Evolutionary conservation across 1,140 invertebrate species (phyloP).

Genomic region (Melipona quadrifasciata): DNA sequence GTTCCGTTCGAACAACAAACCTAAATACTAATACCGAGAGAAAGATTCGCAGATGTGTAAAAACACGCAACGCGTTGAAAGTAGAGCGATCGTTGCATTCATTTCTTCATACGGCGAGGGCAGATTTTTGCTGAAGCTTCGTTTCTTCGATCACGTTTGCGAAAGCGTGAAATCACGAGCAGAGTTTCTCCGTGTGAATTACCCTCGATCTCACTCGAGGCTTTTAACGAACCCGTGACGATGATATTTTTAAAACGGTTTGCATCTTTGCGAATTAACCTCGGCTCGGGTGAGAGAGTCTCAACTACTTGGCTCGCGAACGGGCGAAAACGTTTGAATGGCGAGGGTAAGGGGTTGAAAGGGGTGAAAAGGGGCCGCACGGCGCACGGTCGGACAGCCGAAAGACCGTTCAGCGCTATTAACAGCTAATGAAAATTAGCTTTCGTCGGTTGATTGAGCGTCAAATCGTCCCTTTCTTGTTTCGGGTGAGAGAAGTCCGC

Average conservation of each 20-base stretch:
- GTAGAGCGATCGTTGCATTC: too few species aligned
- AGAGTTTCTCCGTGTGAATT: not conserved
- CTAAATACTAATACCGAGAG: too few species aligned
- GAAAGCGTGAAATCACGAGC: too few species aligned
- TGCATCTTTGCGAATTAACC: constrained; percentile 29
- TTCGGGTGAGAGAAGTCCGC: constrained; percentile 74
- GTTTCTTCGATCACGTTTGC: too few species aligned
- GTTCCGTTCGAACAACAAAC: not conserved
- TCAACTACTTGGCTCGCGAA: constrained; percentile 60
- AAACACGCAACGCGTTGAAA: too few species aligned
- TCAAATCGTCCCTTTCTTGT: constrained; percentile 82
- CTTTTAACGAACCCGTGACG: constrained; percentile 14
- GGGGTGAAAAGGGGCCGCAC: constrained; percentile 36
- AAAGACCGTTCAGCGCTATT: constrained; percentile 73
- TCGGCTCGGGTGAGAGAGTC: constrained; percentile 47
- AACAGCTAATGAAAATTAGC: constrained; percentile 83
- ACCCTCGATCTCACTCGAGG: not conserved
- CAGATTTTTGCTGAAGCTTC: too few species aligned
- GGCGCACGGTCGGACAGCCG: constrained; percentile 36
- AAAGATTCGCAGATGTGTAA: too few species aligned
- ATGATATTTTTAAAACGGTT: constrained; percentile 45
- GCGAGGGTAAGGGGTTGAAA: constrained; percentile 58
- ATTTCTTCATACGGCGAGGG: too few species aligned
- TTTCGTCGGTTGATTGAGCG: constrained; percentile 81
- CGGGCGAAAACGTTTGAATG: constrained; percentile 59